A percentile compares a stretch with the other conserved stretches of the same genome.
Conservation (phyloP, 2,888 invertebrate genomes). For the Calephelis perditalis region DNA sequence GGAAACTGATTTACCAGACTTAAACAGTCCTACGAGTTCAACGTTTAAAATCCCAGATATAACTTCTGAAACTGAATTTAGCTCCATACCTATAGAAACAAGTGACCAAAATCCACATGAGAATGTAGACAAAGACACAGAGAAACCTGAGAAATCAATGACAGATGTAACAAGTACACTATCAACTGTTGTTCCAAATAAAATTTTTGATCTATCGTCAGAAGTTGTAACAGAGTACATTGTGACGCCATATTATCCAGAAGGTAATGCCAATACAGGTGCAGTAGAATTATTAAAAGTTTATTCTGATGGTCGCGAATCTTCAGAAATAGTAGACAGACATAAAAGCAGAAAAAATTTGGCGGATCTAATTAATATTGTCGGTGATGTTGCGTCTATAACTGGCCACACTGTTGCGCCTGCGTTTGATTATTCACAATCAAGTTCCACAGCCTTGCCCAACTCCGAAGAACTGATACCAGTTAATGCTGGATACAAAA, state of each 20-base stretch:
- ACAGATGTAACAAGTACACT: slow-evolving; percentile 38
- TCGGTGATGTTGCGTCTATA: slow-evolving; percentile 67
- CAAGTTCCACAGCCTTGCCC: slow-evolving; percentile 44
- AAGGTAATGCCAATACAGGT: slow-evolving; percentile 53
- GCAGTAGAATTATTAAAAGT: slow-evolving; percentile 60
- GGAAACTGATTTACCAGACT: slow-evolving; percentile 15
- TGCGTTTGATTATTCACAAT: slow-evolving; percentile 29
- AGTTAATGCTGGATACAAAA: slow-evolving; percentile 65
- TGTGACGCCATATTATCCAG: slow-evolving; percentile 51
- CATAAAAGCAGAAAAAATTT: slow-evolving; percentile 41
- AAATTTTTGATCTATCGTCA: slow-evolving; percentile 40
- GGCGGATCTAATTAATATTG: slow-evolving; percentile 61
- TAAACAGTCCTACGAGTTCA: slow-evolving; percentile 39
- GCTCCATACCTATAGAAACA: slow-evolving; percentile 64
- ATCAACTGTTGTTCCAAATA: slow-evolving; percentile 36
- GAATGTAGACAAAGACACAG: slow-evolving; percentile 46
- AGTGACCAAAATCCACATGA: slow-evolving; percentile 67
- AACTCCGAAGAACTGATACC: slow-evolving; percentile 68
- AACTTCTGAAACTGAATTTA: slow-evolving; percentile 61
- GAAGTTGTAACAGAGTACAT: slow-evolving; percentile 61
- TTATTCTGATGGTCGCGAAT: slow-evolving; percentile 46
- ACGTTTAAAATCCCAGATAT: slow-evolving; percentile 57
- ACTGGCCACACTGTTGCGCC: slow-evolving; percentile 54
- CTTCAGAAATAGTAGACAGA: slow-evolving; percentile 51
- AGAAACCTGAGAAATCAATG: slow-evolving; percentile 43